Percentiles rank a stretch among this genome's conserved stretches.
Evolutionary conservation across 92 coral and sea anemone genomes (phyloP).

Genomic region (Porites divaricata): DNA sequence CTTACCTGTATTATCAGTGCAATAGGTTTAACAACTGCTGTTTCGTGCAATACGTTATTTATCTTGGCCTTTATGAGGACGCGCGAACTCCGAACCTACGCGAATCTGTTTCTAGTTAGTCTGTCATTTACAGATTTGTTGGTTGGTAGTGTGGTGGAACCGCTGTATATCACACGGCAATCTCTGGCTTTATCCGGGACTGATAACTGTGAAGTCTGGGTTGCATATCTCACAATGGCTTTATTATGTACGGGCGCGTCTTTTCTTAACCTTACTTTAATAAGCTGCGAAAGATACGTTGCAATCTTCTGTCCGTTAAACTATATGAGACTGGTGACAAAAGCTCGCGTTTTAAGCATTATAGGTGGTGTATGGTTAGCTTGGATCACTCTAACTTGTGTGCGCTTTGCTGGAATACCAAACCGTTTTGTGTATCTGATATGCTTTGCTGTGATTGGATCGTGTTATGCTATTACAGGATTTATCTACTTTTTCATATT

Average conservation of each 20-base stretch:
- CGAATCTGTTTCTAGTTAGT: constrained; percentile 44
- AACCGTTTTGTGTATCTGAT: constrained; percentile 46
- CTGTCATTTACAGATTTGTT: constrained; percentile 45
- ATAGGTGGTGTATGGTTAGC: constrained; percentile 37
- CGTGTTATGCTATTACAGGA: constrained; percentile 43
- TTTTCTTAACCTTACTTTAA: constrained; percentile 43
- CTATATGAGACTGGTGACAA: constrained; percentile 34
- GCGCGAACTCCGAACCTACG: constrained; percentile 37
- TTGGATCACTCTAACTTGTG: constrained; percentile 36
- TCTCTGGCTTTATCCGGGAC: constrained; percentile 24
- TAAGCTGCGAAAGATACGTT: constrained; percentile 51
- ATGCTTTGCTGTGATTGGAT: constrained; percentile 41
- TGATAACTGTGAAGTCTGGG: constrained; percentile 51
- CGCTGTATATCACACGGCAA: constrained; percentile 41
- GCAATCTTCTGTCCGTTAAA: constrained; percentile 49
- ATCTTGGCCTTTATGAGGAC: constrained; percentile 41
- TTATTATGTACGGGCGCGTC: constrained; percentile 52
- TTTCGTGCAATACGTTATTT: constrained; percentile 39
- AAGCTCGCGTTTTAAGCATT: constrained; percentile 25
- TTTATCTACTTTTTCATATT: constrained; percentile 57
- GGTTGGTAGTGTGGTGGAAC: constrained; percentile 45
- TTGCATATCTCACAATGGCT: constrained; percentile 49
- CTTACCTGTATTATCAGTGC: constrained; percentile 40
- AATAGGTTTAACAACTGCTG: constrained; percentile 31
- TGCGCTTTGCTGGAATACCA: constrained; percentile 46